Evolutionary conservation across 2,113 vertebrate genomes (phyloP).

Genomic region (Aspiorhynchus laticeps): DNA sequence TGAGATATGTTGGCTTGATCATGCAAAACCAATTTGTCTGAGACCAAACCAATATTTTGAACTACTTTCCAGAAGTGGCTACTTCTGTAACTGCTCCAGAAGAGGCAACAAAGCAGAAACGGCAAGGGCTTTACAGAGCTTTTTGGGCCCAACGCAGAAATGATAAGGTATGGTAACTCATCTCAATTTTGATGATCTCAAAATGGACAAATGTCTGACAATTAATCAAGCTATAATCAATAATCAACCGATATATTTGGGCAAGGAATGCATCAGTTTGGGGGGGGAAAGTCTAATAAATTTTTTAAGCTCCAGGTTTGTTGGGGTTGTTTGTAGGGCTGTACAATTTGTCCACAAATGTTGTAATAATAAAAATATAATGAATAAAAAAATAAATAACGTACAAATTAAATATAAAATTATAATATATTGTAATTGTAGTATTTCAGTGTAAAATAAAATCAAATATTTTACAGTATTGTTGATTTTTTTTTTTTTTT

Average conservation of each 20-base stretch:
- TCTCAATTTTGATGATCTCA: neutral
- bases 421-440: too few relatives aligned
- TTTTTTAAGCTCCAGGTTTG: neutral
- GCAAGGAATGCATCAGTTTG: neutral
- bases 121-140: constrained; percentile 53
- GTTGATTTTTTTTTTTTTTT: too few relatives aligned
- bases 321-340: neutral
- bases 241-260: neutral
- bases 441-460: too few relatives aligned
- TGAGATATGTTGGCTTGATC: neutral
- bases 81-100: constrained; percentile 37
- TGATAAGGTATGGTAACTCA: constrained; percentile 67
- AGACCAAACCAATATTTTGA: constrained; percentile 19
- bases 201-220: neutral
- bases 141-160: constrained; percentile 55
- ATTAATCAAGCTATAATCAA: neutral
- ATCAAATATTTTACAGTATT: too few relatives aligned
- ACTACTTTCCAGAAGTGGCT: constrained; percentile 31
- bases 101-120: constrained; percentile 60
- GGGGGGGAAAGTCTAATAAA: too few relatives aligned
- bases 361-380: too few relatives aligned
- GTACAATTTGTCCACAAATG: neutral
- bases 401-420: neutral
- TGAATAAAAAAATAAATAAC: neutral
- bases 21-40: neutral